phyloP scores from a whole-genome alignment of 2,113 vertebrate species.

The Apodemus sylvaticus region DNA sequence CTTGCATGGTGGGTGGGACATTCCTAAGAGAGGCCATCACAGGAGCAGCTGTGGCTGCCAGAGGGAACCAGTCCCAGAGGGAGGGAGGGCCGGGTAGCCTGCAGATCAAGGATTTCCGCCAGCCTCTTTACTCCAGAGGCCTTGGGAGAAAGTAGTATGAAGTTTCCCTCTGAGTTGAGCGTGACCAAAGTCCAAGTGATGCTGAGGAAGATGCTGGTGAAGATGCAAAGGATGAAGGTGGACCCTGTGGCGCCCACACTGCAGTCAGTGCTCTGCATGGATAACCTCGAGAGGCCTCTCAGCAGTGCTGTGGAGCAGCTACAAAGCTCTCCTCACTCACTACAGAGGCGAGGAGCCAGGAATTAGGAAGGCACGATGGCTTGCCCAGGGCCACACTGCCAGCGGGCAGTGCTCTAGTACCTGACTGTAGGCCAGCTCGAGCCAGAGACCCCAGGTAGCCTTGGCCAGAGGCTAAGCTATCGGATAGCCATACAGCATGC shows the following conservation, averaged over 20 bases:
- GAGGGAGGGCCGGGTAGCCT: background rate
- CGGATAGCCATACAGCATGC: accelerated
- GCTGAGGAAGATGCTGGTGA: no score
- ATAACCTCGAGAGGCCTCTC: accelerated
- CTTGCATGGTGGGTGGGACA: accelerated
- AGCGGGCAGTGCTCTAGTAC: background rate
- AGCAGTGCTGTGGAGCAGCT: accelerated
- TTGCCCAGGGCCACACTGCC: background rate
- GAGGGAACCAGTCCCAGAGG: background rate
- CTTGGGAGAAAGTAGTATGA: background rate
- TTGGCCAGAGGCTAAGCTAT: background rate
- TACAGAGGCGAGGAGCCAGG: accelerated
- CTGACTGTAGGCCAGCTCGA: background rate
- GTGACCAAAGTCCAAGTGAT: no score
- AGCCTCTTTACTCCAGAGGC: background rate
- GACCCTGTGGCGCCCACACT: accelerated
- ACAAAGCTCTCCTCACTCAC: accelerated
- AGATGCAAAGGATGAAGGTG: background rate
- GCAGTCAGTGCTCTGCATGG: background rate
- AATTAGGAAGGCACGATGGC: background rate
- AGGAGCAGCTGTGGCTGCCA: background rate
- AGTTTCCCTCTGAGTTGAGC: background rate
- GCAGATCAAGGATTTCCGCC: background rate
- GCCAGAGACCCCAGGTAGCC: accelerated
- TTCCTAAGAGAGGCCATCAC: accelerated